These are phyloP conservation scores for Euphydryas editha DNA, from an alignment of 2,888 invertebrate genomes.

Conservation along the genomic window DNA sequence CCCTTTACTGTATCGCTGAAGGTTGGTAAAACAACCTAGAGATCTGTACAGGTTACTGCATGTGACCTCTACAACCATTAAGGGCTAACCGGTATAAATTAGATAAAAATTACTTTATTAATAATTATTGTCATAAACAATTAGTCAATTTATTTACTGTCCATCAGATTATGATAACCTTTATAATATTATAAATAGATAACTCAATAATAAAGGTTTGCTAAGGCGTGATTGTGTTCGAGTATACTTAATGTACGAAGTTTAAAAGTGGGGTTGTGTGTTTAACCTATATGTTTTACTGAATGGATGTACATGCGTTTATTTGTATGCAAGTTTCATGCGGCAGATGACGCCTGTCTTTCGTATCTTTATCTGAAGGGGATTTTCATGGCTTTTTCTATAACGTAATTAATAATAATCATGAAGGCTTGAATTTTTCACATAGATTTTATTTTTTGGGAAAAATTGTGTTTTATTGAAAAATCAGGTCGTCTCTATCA, in stretches of 20 bases:
- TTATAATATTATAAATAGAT: neutral
- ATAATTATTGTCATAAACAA: neutral
- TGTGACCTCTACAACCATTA: conserved; percentile 5
- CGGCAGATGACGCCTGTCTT: too few species aligned
- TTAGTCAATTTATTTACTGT: neutral
- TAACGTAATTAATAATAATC: too few species aligned
- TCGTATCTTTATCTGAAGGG: too few species aligned
- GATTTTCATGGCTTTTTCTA: too few species aligned
- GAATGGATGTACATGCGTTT: too few species aligned
- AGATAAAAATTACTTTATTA: conserved; percentile 5
- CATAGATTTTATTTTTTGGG: too few species aligned
- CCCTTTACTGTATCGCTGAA: conserved; percentile 11
- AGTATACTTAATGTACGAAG: neutral
- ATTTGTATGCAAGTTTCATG: too few species aligned
- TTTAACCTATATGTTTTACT: too few species aligned
- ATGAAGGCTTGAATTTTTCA: too few species aligned
- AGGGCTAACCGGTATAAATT: conserved; percentile 13
- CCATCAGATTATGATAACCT: neutral
- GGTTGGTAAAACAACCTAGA: conserved; percentile 24
- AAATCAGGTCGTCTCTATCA: too few species aligned
- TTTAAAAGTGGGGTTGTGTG: too few species aligned
- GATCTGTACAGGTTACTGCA: conserved; percentile 16
- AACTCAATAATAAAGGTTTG: neutral
- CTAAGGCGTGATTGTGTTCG: neutral
- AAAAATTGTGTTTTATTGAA: too few species aligned